phyloP scores from a whole-genome alignment of 2,797 vertebrate species.

The Pteropus rufus region DNA sequence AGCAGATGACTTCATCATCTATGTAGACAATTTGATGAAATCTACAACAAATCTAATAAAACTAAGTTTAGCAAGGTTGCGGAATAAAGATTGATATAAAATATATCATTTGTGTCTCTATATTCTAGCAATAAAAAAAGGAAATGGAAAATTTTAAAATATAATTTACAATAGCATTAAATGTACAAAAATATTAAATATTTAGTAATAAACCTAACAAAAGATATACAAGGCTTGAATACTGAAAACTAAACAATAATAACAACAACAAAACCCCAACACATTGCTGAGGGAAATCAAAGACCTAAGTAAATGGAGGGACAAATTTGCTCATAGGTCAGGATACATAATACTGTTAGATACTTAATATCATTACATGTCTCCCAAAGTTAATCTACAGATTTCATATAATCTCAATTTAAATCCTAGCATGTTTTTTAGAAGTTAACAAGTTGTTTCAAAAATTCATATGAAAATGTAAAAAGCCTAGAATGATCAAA shows the following conservation, averaged over 20 bases:
- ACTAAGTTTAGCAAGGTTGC: not conserved
- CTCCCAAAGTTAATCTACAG: not conserved
- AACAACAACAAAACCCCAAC: not conserved
- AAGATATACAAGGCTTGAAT: not conserved
- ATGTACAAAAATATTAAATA: not conserved
- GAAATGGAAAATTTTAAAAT: not conserved
- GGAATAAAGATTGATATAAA: not conserved
- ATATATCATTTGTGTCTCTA: not conserved
- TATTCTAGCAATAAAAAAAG: not conserved
- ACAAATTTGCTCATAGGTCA: not conserved
- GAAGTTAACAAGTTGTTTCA: not conserved
- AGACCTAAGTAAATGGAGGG: not conserved
- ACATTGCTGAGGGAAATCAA: not conserved
- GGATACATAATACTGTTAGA: not conserved
- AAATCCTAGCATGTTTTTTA: not conserved
- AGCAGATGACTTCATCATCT: not conserved
- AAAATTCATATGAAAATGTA: not conserved
- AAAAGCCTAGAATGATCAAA: not conserved
- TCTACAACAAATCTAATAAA: not conserved
- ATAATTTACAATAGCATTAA: not conserved
- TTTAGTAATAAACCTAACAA: not conserved
- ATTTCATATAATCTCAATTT: not conserved
- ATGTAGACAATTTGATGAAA: not conserved
- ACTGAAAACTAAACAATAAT: not conserved
- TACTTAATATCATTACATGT: not conserved